phyloP scores from a whole-genome alignment of 1,140 invertebrate genomes.

The Leptestheria dahalacensis region DNA sequence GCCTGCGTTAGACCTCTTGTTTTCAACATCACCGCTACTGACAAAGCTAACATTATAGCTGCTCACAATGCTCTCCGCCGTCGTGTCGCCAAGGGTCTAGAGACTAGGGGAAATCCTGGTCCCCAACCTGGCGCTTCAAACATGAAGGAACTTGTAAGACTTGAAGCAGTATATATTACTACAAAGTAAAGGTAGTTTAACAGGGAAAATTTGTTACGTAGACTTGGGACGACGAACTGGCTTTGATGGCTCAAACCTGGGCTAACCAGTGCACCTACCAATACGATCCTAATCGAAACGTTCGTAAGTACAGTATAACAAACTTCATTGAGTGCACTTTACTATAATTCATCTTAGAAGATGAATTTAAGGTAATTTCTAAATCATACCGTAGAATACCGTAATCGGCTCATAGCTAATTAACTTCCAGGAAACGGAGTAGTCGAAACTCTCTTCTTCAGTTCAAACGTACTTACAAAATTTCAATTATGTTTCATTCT shows the following conservation, averaged over 20 bases:
- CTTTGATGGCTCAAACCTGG: constrained; percentile 28
- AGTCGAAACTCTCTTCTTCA: no score
- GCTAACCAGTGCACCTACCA: constrained; percentile 27
- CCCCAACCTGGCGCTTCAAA: constrained; percentile 53
- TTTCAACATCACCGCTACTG: not conserved
- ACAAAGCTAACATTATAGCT: constrained; percentile 26
- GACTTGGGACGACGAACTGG: constrained; percentile 29
- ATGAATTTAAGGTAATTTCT: no score
- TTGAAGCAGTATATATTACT: not conserved
- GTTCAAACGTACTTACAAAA: no score
- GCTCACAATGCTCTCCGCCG: constrained; percentile 62
- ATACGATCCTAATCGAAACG: constrained; percentile 9
- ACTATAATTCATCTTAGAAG: no score
- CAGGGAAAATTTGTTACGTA: not conserved
- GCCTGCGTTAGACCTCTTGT: not conserved
- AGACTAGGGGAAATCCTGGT: constrained; percentile 38
- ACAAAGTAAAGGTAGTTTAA: not conserved
- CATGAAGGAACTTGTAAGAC: constrained; percentile 40
- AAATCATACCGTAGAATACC: not conserved
- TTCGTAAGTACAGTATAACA: no score
- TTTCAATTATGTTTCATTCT: no score
- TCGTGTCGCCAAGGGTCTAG: constrained; percentile 54
- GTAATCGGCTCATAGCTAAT: not conserved
- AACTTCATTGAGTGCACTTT: no score
- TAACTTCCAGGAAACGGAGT: no score